Base-by-base conservation (phyloP, 1,140 invertebrate genomes). In the Lycorma delicatula region DNA sequence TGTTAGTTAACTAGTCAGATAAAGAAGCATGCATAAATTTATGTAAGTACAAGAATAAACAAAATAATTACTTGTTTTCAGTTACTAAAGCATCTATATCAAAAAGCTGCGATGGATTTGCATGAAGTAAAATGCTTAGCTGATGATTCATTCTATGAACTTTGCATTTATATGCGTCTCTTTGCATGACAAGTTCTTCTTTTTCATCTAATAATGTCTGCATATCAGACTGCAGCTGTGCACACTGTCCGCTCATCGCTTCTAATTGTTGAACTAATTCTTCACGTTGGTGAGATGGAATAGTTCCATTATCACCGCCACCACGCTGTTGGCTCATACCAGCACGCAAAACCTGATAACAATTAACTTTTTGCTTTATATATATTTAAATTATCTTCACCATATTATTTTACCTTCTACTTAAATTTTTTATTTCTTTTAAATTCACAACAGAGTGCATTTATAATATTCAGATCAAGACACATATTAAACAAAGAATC, bases 101-200 rank as follows among this genome's bases (percentile, higher is more conserved):
- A n/a, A 92, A 74, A 18, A 86, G 74, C 54, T 79, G 74, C 0
- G 67, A 62, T 74, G 68, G 64, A 72, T 77, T 63, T 70, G 65
- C 80, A 59, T 77, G 81, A 0, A 93, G 71, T 2, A 89, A 79
- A 62, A 81, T 82, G 62, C 86, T 85, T 11, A 93, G 75, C 68
- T 90, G 86, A 64, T 87, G 81, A 71, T 92, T 93, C 3, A 93
- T 76, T 29, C 88, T 74, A 67, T 90, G 86, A 13, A 87, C 84
- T 73, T 93, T 93, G 61, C 80, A 87, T 68, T 87, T 87, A 64
- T 89, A 90, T n/a, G 84, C 85, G 73, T 92, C 88, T 59, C 88
- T 74, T 68, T 92, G 88, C 12, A 79, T 83, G 20, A 86, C 80
- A 18, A 90, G 68, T 64, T 93, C 91, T 66, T 91, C 87, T 70